phyloP scores from a whole-genome alignment of 2,797 vertebrate genomes.

The Triplophysa yarkandensis region DNA sequence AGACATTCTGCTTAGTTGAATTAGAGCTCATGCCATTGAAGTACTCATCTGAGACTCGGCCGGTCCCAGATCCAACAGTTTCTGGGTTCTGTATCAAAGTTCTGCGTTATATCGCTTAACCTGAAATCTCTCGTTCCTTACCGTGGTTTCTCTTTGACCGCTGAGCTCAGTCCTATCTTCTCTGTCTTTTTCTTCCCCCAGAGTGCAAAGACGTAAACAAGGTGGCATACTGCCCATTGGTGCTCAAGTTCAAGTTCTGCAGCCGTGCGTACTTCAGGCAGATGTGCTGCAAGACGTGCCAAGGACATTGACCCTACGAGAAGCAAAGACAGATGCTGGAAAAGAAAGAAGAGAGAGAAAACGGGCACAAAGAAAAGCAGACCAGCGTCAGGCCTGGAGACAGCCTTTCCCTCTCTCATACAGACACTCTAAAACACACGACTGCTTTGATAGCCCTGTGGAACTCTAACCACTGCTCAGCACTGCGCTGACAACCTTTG shows the following conservation, averaged over 20 bases:
- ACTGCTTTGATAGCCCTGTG: slow-evolving; percentile 80
- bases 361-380: slow-evolving; percentile 46
- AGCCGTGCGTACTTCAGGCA: slow-evolving; percentile 99
- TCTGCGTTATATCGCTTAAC: slow-evolving; percentile 21
- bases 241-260: slow-evolving; percentile 99
- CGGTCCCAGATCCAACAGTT: slow-evolving; percentile 7
- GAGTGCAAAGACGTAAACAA: slow-evolving; percentile 99
- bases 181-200: slow-evolving; percentile 72
- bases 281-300: slow-evolving; percentile 99
- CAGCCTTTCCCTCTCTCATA: slow-evolving; percentile 26
- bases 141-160: not conserved
- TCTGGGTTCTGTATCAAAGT: slow-evolving; percentile 37
- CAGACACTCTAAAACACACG: slow-evolving; percentile 19
- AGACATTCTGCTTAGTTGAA: not conserved
- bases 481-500: slow-evolving; percentile 85
- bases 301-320: slow-evolving; percentile 88
- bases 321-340: slow-evolving; percentile 55
- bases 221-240: slow-evolving; percentile 99
- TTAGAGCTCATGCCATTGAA: slow-evolving; percentile 1
- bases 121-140: slow-evolving; percentile 9
- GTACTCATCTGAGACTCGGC: not conserved
- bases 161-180: slow-evolving; percentile 52
- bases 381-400: slow-evolving; percentile 45
- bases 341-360: slow-evolving; percentile 57
- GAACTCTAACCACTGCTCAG: slow-evolving; percentile 97